Percentiles rank a stretch among this genome's conserved stretches.
These are phyloP conservation scores for Osedax fenrisi DNA, from an alignment of 2,888 invertebrate genomes.

Conservation along the genomic window DNA sequence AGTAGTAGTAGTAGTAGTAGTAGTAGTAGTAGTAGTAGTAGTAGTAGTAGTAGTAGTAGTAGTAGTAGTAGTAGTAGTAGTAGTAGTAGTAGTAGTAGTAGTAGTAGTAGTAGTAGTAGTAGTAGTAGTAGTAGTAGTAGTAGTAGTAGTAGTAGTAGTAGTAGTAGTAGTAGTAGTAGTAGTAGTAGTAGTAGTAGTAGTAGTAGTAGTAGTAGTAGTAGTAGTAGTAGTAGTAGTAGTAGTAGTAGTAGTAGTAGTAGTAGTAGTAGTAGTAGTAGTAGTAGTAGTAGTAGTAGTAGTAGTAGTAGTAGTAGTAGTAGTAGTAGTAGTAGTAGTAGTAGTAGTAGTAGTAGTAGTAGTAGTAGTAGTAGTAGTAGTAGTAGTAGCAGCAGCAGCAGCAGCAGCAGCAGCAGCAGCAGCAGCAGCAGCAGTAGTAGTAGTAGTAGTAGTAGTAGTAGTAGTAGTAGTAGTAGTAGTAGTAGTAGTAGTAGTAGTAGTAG, in stretches of 20 bases:
- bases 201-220: not conserved
- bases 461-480: conserved; percentile 26
- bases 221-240: not conserved
- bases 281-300: conserved; percentile 22
- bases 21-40: conserved; percentile 24
- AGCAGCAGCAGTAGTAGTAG: conserved; percentile 15
- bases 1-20: conserved; percentile 21
- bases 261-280: conserved; percentile 19
- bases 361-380: conserved; percentile 27
- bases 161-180: conserved; percentile 25
- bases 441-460: conserved; percentile 16
- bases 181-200: conserved; percentile 8
- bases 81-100: conserved; percentile 19
- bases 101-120: conserved; percentile 20
- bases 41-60: conserved; percentile 26
- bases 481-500: conserved; percentile 27
- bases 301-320: conserved; percentile 20
- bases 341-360: conserved; percentile 27
- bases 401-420: conserved; percentile 17
- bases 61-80: conserved; percentile 24
- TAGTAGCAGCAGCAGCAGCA: conserved; percentile 20
- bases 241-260: conserved; percentile 19
- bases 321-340: conserved; percentile 15
- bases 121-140: conserved; percentile 23
- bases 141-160: conserved; percentile 26